Base-by-base conservation (phyloP, 2,888 invertebrate genomes). In the Netelia fuscicornis region DNA sequence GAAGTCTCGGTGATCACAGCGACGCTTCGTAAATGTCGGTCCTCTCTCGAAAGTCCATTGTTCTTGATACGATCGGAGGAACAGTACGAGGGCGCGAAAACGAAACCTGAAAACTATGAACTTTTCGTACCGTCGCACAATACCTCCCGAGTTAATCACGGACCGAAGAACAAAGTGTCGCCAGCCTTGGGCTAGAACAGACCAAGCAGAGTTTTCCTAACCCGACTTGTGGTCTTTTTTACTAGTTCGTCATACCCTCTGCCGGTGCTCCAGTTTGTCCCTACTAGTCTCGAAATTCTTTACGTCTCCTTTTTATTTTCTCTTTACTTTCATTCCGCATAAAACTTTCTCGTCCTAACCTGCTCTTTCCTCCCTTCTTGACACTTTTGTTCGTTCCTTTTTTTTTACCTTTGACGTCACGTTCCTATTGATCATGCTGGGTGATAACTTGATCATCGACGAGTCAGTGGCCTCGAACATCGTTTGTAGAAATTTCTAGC, bases 141-240 rank as follows among this genome's bases (percentile, higher is more conserved):
- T 44, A 56, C 54, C 64, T 64, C 37, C 64, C 64, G 42, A 58
- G 60, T 72, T 77, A 76, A 84, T 76, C 72, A 42, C 72, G 13
- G 42, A 68, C 62, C 52, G 13, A 70, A 23, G 52, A 65, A 82
- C 44, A 54, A 71, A 72, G 72, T 67, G 20, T 77, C 71, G 44
- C 71, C 30, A 13, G 10, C 71, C 62, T 2, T 25, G 25, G 42
- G 65, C 60, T 52, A 70, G 64, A 70, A 62, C 42, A 75, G 37
- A 52, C 20, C 42, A 54, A 25, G 25, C 44, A n/a, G 44, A 76
- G 54, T 76, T 76, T 64, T 64, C 64, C 25, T 71, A 37, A 8
- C 37, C 62, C 58, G 30, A 58, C 56, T 71, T 64, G 60, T 65
- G 60, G 48, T 72, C 42, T 76, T 54, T 72, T 54, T 44, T 52